Evolutionary conservation across 2,888 invertebrate species (phyloP), one percentile per base, ranked within the genome.

Genomic region (Drosophila formosana): DNA sequence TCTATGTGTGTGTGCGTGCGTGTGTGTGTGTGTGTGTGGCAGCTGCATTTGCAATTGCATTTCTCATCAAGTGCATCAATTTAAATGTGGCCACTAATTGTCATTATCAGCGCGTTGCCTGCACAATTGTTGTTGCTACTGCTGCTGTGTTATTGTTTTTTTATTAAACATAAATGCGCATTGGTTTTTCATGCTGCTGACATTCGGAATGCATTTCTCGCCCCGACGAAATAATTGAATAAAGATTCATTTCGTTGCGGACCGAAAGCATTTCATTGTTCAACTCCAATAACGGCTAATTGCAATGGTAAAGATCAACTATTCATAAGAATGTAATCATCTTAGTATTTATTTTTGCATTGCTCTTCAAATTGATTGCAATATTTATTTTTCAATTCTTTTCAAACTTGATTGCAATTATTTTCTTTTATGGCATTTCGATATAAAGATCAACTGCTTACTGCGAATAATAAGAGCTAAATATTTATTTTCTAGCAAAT

Each of bases 81-180:
- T 87, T 87, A 89, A 89, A 89, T 89, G 89, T 82, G 86, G 89
- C 89, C 86, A 89, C 86, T 87, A 87, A 87, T 89, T 87, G 89
- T 87, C 86, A 87, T 87, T 89, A 88, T 89, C 88, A 81, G 88
- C 74, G 71, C 77, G 55, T 78, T 76, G 75, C 66, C 61, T 66
- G 73, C 62, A 77, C 71, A 51, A 43, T 64, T 64, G 51, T 68
- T 66, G 43, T 60, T 68, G 37, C 41, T 57, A 30, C 46, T 63
- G 32, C 37, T 26, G 49, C 45, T 53, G 13, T 41, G 30, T 30
- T 4, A 9, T 56, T 13, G 30, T 23, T 66, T 28, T 53, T 41
- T 34, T 49, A 34, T 55, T 50, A 30, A 63, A 57, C 47, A 52
- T 52, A 65, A 72, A 72, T 53, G 34, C 34, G 39, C 46, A 57